Evolutionary conservation across 2,888 invertebrate species (phyloP).

Genomic region (Nemurella pictetii): DNA sequence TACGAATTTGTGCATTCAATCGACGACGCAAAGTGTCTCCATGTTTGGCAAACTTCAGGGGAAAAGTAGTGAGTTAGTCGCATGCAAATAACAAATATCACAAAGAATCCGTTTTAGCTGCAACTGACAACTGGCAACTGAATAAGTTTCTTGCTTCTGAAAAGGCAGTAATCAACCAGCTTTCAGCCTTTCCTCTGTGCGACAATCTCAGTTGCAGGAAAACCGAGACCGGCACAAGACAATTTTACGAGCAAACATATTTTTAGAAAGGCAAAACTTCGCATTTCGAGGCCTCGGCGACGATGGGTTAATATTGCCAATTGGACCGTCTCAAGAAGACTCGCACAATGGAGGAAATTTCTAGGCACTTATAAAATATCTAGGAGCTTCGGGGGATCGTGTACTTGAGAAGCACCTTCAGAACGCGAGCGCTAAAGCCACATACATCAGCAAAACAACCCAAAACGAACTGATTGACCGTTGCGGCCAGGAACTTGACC

Average conservation of each 20-base stretch:
- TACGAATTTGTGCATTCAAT: too few species aligned
- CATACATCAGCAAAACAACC: slow-evolving; percentile 46
- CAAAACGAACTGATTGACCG: slow-evolving; percentile 46
- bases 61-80: slow-evolving; percentile 40
- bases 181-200: slow-evolving; percentile 30
- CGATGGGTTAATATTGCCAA: slow-evolving; percentile 37
- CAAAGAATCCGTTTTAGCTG: slow-evolving; percentile 36
- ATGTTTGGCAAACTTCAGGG: slow-evolving; percentile 42
- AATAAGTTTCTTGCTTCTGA: slow-evolving; percentile 25
- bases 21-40: too few species aligned
- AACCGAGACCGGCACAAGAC: slow-evolving; percentile 41
- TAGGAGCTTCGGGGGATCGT: slow-evolving; percentile 44
- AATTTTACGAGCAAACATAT: slow-evolving; percentile 42
- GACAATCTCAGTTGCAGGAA: slow-evolving; percentile 40
- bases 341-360: slow-evolving; percentile 43
- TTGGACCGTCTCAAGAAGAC: background rate
- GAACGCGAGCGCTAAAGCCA: slow-evolving; percentile 42
- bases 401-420: slow-evolving; percentile 44
- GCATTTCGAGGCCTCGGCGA: slow-evolving; percentile 44
- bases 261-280: slow-evolving; percentile 45
- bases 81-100: slow-evolving; percentile 40
- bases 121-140: slow-evolving; percentile 36
- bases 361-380: slow-evolving; percentile 43
- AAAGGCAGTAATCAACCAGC: slow-evolving; percentile 35
- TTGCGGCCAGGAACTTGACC: slow-evolving; percentile 37